Evolutionary conservation across 2,888 invertebrate species (phyloP).

Genomic region (Chrysomela aeneicollis): DNA sequence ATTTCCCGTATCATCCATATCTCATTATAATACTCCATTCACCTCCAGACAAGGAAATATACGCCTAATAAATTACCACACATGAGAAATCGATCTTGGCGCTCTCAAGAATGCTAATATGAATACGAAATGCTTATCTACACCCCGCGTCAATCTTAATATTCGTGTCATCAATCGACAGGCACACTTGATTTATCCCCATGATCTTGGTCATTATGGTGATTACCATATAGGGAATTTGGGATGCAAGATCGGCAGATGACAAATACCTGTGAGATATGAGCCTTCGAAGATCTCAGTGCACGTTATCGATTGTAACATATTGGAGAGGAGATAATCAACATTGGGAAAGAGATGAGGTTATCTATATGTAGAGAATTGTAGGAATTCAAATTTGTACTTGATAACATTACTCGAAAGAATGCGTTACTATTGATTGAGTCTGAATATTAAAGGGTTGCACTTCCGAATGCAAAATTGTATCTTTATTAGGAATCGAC

Average conservation of each 20-base stretch:
- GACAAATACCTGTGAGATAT: conserved; percentile 27
- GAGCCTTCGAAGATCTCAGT: neutral
- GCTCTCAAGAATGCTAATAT: conserved; percentile 33
- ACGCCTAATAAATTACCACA: conserved; percentile 28
- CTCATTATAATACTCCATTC: conserved; percentile 7
- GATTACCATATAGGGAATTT: conserved; percentile 47
- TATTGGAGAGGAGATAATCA: neutral
- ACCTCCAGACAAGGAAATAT: conserved; percentile 22
- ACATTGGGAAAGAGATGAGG: too few species aligned
- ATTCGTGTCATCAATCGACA: conserved; percentile 36
- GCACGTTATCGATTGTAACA: neutral
- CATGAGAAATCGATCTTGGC: conserved; percentile 36
- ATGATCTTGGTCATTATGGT: conserved; percentile 49
- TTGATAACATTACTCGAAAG: too few species aligned
- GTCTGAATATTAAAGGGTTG: too few species aligned
- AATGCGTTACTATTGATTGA: too few species aligned
- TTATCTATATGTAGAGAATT: too few species aligned
- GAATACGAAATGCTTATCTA: conserved; percentile 21
- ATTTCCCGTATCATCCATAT: neutral
- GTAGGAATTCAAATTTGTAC: too few species aligned
- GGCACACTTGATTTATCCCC: conserved; percentile 49
- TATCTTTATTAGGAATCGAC: too few species aligned
- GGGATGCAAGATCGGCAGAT: conserved; percentile 36
- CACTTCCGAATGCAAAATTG: too few species aligned
- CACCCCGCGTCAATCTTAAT: conserved; percentile 33